Conservation (phyloP, 1,140 invertebrate genomes). For the Cydia amplana region DNA sequence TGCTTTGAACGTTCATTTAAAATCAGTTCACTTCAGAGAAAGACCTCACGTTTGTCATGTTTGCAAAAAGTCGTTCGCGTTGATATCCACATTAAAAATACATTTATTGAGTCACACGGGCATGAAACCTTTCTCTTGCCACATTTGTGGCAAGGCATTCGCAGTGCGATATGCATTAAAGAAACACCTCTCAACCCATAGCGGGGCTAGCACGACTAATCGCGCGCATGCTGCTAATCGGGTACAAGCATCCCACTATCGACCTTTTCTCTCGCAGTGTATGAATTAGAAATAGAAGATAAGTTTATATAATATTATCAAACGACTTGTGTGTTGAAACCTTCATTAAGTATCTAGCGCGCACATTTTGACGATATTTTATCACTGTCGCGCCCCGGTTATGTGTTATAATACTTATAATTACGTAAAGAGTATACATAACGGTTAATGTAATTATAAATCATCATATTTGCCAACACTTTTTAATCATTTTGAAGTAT, state of each 20-base stretch:
- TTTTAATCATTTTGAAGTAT: too few relatives aligned
- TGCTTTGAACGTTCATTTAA: slow-evolving; percentile 1
- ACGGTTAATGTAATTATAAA: too few relatives aligned
- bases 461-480: too few relatives aligned
- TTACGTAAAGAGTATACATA: too few relatives aligned
- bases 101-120: not conserved
- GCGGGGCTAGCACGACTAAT: not conserved
- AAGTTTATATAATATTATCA: not conserved
- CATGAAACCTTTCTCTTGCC: not conserved
- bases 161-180: not conserved
- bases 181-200: slow-evolving; percentile 3
- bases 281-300: not conserved
- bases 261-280: slow-evolving; percentile 5
- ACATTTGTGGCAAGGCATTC: slow-evolving; percentile 4
- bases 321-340: not conserved
- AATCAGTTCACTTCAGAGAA: slow-evolving; percentile 7
- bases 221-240: not conserved
- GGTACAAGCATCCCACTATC: not conserved
- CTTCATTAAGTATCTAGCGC: not conserved
- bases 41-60: slow-evolving; percentile 2
- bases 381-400: too few relatives aligned
- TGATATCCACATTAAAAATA: slow-evolving; percentile 5
- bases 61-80: not conserved
- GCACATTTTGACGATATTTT: too few relatives aligned
- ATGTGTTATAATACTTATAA: too few relatives aligned